These are phyloP conservation scores for Vidua macroura DNA, from an alignment of 2,113 vertebrate genomes.

Conservation along the genomic window DNA sequence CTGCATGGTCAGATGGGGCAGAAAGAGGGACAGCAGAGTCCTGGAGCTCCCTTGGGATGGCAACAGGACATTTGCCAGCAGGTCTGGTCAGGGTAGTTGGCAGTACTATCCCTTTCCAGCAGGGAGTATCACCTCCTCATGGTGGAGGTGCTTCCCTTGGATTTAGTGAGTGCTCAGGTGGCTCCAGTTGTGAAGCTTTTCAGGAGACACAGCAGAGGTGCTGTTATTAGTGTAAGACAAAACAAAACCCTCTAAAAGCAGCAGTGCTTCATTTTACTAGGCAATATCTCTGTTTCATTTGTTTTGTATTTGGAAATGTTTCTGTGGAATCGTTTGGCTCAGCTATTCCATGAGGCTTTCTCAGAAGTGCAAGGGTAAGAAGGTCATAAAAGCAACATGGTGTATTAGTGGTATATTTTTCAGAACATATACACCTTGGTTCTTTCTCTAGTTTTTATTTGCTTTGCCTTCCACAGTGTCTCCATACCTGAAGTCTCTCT, in stretches of 20 bases:
- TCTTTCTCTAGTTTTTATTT: neutral
- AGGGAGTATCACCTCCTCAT: neutral
- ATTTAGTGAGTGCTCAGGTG: neutral
- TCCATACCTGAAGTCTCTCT: conserved; percentile 96
- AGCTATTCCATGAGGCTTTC: neutral
- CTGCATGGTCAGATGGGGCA: neutral
- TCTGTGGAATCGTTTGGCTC: neutral
- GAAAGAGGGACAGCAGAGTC: neutral
- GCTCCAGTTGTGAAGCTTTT: neutral
- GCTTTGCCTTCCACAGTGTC: conserved; percentile 79
- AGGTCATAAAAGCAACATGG: neutral
- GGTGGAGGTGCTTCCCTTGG: neutral
- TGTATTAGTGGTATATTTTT: neutral
- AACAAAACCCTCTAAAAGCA: neutral
- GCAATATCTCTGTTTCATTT: neutral
- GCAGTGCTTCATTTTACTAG: neutral
- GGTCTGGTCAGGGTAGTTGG: neutral
- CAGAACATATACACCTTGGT: neutral
- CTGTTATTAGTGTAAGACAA: neutral
- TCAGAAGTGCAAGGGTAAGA: neutral
- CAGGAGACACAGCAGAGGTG: neutral
- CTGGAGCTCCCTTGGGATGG: neutral
- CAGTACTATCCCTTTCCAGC: conserved; percentile 1
- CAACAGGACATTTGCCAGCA: neutral
- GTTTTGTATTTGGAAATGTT: neutral